Base-by-base conservation (phyloP, 2,797 vertebrate species). In the Chaunax sp. region DNA sequence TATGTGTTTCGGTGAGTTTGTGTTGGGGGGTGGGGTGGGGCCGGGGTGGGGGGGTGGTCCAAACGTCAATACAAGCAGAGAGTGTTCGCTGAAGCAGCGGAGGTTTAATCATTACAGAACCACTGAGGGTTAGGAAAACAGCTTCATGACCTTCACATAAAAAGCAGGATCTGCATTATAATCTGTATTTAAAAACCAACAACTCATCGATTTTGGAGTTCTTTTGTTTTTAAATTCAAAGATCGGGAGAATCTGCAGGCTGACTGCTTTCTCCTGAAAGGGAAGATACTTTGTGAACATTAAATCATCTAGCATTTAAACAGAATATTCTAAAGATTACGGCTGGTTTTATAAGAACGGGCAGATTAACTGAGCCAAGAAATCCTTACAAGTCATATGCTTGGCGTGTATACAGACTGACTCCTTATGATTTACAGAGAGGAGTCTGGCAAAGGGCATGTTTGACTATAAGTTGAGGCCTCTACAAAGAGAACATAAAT, bases 41-140 rank as follows among this genome's bases (percentile, higher is more conserved):
- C 54, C 33, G 57, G 25, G 60, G 45, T 12, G 20, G 55, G 50
- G 52, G 44, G 67, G 43, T 4, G 45, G 81, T 64, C 69, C 56
- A 63, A 81, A 80, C 23, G 38, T 80, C 74, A 80, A 69, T 56
- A 66, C 40, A 52, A 44, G 59, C 53, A 50, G 26, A 45, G 58
- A 12, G 22, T 30, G 51, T 55, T 72, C 44, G 33, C n/a, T 60
- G 38, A 55, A 49, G 40, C 19, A 30, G 46, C 2, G 16, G 7
- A 43, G 18, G 72, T 68, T 56, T 37, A 44, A 59, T 66, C 49
- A 66, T 70, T 59, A 49, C 6, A 62, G 47, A 59, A 30, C 56
- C 30, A 30, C 19, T 33, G 20, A 44, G 64, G 43, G n/a, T 52
- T 6, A 50, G 18, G 12, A 54, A 57, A 66, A 82, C 30, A 38